A percentile compares a stretch with the other conserved stretches of the same genome.
These are phyloP conservation scores for Erpetoichthys calabaricus DNA, from an alignment of 2,797 vertebrate species.

Conservation along the genomic window DNA sequence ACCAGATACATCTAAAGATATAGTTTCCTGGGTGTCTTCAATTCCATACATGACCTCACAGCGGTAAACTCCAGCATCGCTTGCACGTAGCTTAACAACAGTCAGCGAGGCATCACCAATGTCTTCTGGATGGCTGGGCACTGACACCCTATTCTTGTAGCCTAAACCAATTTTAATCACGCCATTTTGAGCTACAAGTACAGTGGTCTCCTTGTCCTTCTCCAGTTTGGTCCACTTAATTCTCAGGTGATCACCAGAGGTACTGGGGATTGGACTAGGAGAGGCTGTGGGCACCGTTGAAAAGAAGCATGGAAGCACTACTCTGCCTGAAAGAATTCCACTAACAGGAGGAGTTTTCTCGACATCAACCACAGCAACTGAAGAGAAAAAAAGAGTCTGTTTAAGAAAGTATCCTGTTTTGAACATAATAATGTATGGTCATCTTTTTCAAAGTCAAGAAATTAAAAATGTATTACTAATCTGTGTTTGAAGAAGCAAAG, in stretches of 20 bases:
- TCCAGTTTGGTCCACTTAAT: slow-evolving; percentile 95
- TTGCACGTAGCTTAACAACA: slow-evolving; percentile 74
- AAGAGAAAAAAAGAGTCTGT: slow-evolving; percentile 17
- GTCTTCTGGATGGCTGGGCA: slow-evolving; percentile 71
- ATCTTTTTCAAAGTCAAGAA: background rate
- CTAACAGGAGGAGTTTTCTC: slow-evolving; percentile 49
- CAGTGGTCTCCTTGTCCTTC: slow-evolving; percentile 60
- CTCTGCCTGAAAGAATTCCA: slow-evolving; percentile 76
- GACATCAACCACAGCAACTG: slow-evolving; percentile 27
- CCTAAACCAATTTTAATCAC: slow-evolving; percentile 75
- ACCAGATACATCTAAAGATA: slow-evolving; percentile 75
- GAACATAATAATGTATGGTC: background rate
- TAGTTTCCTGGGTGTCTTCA: slow-evolving; percentile 73
- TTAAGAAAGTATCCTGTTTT: background rate
- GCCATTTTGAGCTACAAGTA: slow-evolving; percentile 81
- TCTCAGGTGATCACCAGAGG: slow-evolving; percentile 61
- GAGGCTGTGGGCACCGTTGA: slow-evolving; percentile 66
- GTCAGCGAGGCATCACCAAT: slow-evolving; percentile 79
- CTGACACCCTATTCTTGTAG: slow-evolving; percentile 77
- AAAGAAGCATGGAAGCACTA: slow-evolving; percentile 79
- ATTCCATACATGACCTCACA: slow-evolving; percentile 90
- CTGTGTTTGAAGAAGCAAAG: too few relatives aligned
- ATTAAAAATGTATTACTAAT: too few relatives aligned
- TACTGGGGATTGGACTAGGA: slow-evolving; percentile 41
- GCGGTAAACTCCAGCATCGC: slow-evolving; percentile 83